Conservation (phyloP, 2,113 vertebrate species). For the Oostethus manadensis region DNA sequence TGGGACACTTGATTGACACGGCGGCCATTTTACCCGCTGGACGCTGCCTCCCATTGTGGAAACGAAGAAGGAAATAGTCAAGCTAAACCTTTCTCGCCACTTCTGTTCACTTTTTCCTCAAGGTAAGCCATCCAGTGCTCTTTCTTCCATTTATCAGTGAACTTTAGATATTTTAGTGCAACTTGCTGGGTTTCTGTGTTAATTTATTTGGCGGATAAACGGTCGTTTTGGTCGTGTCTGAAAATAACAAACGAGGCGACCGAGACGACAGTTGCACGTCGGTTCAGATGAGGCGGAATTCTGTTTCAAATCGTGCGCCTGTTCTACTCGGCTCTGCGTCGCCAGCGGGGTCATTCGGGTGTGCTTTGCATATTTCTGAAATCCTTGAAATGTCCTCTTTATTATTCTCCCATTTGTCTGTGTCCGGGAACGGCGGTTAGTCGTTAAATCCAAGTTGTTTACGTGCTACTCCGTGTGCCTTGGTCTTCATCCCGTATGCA, state of each 20-base stretch:
- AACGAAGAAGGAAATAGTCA: constrained; percentile 68
- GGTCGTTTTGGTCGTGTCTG: constrained; percentile 11
- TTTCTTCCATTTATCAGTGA: neutral
- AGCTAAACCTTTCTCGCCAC: constrained; percentile 57
- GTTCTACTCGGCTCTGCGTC: constrained; percentile 59
- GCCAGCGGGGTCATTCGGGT: constrained; percentile 23
- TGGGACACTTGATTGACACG: constrained; percentile 66
- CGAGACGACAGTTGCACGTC: constrained; percentile 35
- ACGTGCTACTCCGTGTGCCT: constrained; percentile 43
- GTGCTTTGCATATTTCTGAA: constrained; percentile 9
- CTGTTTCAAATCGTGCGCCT: constrained; percentile 60
- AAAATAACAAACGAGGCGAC: constrained; percentile 40
- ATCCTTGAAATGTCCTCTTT: constrained; percentile 53
- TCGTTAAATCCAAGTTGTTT: constrained; percentile 51
- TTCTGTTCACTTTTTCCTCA: constrained; percentile 38
- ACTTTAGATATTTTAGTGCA: constrained; percentile 28
- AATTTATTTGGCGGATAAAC: neutral
- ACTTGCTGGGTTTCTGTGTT: neutral
- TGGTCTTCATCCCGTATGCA: constrained; percentile 67
- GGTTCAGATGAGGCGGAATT: constrained; percentile 27
- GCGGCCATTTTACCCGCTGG: constrained; percentile 74
- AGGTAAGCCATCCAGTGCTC: constrained; percentile 49
- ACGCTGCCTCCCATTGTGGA: constrained; percentile 70
- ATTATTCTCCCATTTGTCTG: constrained; percentile 1
- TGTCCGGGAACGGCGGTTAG: neutral